Evolutionary conservation across 2,797 vertebrate genomes (phyloP).

Genomic region (Mionectes olivaceus): DNA sequence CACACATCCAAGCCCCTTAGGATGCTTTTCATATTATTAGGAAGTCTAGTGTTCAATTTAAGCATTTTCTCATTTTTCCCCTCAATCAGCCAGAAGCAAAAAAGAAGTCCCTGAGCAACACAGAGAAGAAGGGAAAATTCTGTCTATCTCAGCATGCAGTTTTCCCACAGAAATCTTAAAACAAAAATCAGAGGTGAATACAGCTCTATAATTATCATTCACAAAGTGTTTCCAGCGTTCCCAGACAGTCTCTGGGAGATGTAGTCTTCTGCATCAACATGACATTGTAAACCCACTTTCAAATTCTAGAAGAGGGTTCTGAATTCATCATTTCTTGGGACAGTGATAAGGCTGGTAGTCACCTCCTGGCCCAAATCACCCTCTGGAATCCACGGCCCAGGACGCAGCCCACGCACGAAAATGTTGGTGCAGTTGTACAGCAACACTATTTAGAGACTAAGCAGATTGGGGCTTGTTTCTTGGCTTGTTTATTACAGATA

Average conservation of each 20-base stretch:
- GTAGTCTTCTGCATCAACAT: not conserved
- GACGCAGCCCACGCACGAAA: not conserved
- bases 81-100: constrained; percentile 16
- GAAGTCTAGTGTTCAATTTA: not conserved
- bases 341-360: not conserved
- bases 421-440: not conserved
- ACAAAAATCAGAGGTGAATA: not conserved
- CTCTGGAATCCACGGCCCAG: not conserved
- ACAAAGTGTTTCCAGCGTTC: not conserved
- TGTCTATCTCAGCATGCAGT: not conserved
- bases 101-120: not conserved
- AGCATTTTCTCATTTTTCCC: constrained; percentile 43
- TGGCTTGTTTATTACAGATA: not conserved
- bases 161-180: not conserved
- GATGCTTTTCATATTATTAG: not conserved
- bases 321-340: not conserved
- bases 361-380: not conserved
- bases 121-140: not conserved
- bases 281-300: not conserved
- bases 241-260: not conserved
- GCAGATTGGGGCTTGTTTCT: not conserved
- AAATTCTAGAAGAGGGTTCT: not conserved
- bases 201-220: not conserved
- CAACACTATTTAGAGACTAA: not conserved
- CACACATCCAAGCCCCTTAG: not conserved